These are phyloP conservation scores for Entelurus aequoreus DNA, from an alignment of 2,113 vertebrate species.

Conservation along the genomic window DNA sequence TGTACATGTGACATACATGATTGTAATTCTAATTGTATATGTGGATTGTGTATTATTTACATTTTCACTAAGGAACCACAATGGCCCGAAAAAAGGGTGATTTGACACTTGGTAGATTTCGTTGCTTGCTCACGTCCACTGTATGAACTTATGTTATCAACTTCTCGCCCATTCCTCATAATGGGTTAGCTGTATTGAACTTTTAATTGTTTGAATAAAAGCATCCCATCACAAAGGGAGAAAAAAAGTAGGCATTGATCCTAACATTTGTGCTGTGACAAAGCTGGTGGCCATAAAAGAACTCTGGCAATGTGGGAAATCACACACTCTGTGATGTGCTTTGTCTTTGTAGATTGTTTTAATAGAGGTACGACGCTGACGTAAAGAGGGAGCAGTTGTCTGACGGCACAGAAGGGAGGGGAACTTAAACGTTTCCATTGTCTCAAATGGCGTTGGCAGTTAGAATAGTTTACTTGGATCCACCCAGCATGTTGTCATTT, in stretches of 20 bases:
- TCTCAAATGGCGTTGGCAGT: slow-evolving; percentile 66
- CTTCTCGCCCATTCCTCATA: slow-evolving; percentile 57
- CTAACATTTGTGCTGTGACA: slow-evolving; percentile 25
- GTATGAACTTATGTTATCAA: slow-evolving; percentile 55
- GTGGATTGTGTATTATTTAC: too few relatives aligned
- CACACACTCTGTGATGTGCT: not conserved
- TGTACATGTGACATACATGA: too few relatives aligned
- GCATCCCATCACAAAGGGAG: slow-evolving; percentile 8
- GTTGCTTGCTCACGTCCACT: slow-evolving; percentile 34
- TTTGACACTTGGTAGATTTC: slow-evolving; percentile 34
- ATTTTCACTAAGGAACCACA: not conserved
- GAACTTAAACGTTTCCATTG: slow-evolving; percentile 64
- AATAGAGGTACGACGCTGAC: slow-evolving; percentile 70
- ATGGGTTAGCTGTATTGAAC: slow-evolving; percentile 60
- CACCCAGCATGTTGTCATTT: slow-evolving; percentile 61
- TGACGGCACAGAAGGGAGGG: slow-evolving; percentile 53
- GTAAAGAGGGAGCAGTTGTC: slow-evolving; percentile 55
- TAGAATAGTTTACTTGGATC: slow-evolving; percentile 55
- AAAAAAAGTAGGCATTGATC: slow-evolving; percentile 39
- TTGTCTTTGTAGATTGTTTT: slow-evolving; percentile 75
- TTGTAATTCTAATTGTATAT: too few relatives aligned
- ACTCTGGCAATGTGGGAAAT: not conserved
- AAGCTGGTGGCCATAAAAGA: slow-evolving; percentile 24
- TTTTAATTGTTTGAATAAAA: slow-evolving; percentile 67
- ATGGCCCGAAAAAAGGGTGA: slow-evolving; percentile 46